These are phyloP conservation scores for Drosophila sucinea DNA, from an alignment of 1,140 invertebrate genomes.

Conservation along the genomic window DNA sequence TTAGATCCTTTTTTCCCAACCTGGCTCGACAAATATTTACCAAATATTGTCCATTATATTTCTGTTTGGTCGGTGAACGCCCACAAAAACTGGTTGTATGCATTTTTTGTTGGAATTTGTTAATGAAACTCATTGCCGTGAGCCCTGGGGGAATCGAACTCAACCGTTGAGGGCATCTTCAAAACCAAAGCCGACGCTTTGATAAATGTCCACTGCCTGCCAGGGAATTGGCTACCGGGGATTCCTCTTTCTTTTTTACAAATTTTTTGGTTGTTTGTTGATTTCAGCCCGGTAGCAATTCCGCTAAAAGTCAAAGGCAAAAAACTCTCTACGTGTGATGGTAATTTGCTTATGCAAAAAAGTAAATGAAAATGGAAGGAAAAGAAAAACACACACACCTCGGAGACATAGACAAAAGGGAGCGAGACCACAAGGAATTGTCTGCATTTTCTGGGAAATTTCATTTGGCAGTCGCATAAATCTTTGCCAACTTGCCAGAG, in stretches of 20 bases:
- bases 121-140: conserved; percentile 57
- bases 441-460: conserved; percentile 67
- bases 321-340: conserved; percentile 5
- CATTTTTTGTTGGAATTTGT: conserved; percentile 63
- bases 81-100: conserved; percentile 26
- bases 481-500: conserved; percentile 69
- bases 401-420: conserved; percentile 32
- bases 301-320: conserved; percentile 63
- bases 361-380: not conserved
- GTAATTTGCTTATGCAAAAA: conserved; percentile 68
- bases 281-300: conserved; percentile 67
- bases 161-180: conserved; percentile 49
- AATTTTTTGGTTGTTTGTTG: not conserved
- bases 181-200: conserved; percentile 62
- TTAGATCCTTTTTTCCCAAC: conserved; percentile 21
- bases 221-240: conserved; percentile 63
- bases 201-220: conserved; percentile 64
- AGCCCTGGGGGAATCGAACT: conserved; percentile 34
- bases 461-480: conserved; percentile 67
- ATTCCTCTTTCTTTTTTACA: conserved; percentile 19
- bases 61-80: conserved; percentile 10
- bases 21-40: conserved; percentile 66
- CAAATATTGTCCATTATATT: conserved; percentile 73
- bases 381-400: conserved; percentile 5
- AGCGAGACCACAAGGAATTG: conserved; percentile 58